Evolutionary conservation across 2,888 invertebrate genomes (phyloP).

Genomic region (Eupithecia subumbrata): DNA sequence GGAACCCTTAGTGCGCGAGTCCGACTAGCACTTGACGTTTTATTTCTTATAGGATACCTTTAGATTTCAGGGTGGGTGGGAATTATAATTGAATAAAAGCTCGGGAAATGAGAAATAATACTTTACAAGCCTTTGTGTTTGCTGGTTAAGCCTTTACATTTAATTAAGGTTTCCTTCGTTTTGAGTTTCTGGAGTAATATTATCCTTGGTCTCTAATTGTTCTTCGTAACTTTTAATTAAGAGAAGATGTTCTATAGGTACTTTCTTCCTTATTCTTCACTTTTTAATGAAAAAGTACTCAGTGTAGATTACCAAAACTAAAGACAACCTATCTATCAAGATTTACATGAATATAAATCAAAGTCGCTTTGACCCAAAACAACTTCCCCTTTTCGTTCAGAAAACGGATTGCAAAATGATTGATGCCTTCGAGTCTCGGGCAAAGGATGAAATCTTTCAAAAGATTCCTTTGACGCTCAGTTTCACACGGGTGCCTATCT

Average conservation of each 20-base stretch:
- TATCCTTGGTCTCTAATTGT: background rate
- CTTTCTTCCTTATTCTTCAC: too few relatives aligned
- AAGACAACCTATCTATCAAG: background rate
- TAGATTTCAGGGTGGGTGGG: background rate
- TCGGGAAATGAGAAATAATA: background rate
- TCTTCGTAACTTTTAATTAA: background rate
- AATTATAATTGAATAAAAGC: background rate
- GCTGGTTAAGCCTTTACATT: background rate
- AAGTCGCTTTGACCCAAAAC: background rate
- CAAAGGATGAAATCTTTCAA: background rate
- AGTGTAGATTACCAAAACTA: background rate
- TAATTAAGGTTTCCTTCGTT: background rate
- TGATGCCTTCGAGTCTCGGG: background rate
- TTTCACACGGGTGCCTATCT: background rate
- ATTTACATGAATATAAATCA: background rate
- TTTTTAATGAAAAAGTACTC: too few relatives aligned
- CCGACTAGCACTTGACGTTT: too few relatives aligned
- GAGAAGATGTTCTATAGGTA: background rate
- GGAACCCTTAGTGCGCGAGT: too few relatives aligned
- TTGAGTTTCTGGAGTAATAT: background rate
- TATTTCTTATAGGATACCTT: background rate
- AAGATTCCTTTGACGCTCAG: background rate
- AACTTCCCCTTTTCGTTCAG: constrained; percentile 4
- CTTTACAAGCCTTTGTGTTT: background rate
- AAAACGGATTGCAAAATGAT: constrained; percentile 2